Percentiles rank a stretch among this genome's conserved stretches.
phyloP scores from a whole-genome alignment of 2,797 vertebrate genomes.

The Chaenodraco wilsoni region DNA sequence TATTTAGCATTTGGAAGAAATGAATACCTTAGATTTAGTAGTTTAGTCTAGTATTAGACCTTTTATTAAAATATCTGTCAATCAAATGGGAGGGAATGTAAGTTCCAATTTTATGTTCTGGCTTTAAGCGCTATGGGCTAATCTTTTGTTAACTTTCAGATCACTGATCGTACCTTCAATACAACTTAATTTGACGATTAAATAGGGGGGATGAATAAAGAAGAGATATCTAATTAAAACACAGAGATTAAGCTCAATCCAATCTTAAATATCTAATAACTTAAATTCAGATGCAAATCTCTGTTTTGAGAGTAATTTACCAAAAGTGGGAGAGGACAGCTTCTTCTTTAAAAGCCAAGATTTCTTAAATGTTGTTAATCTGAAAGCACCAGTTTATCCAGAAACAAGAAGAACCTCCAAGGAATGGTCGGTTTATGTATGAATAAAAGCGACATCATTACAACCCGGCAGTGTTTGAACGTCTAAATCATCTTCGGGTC shows the following conservation, averaged over 20 bases:
- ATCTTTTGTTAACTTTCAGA: constrained; percentile 36
- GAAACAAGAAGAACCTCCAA: constrained; percentile 25
- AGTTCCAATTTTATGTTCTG: background rate
- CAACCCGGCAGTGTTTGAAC: constrained; percentile 37
- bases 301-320: constrained; percentile 34
- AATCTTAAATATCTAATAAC: constrained; percentile 38
- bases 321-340: constrained; percentile 22
- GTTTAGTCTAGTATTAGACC: background rate
- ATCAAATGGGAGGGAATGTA: constrained; percentile 1
- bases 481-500: constrained; percentile 61
- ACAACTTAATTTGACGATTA: constrained; percentile 20
- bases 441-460: constrained; percentile 46
- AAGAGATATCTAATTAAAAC: constrained; percentile 41
- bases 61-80: constrained; percentile 24
- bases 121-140: background rate
- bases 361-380: constrained; percentile 22
- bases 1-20: background rate
- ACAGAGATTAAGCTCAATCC: constrained; percentile 16
- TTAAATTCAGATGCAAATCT: constrained; percentile 25
- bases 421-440: constrained; percentile 7
- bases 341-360: constrained; percentile 21
- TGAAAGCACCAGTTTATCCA: constrained; percentile 33
- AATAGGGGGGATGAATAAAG: constrained; percentile 6
- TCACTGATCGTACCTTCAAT: constrained; percentile 28
- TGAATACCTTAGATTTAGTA: constrained; percentile 9